phyloP scores from a whole-genome alignment of 1,140 invertebrate species.

The Cotesia glomerata region DNA sequence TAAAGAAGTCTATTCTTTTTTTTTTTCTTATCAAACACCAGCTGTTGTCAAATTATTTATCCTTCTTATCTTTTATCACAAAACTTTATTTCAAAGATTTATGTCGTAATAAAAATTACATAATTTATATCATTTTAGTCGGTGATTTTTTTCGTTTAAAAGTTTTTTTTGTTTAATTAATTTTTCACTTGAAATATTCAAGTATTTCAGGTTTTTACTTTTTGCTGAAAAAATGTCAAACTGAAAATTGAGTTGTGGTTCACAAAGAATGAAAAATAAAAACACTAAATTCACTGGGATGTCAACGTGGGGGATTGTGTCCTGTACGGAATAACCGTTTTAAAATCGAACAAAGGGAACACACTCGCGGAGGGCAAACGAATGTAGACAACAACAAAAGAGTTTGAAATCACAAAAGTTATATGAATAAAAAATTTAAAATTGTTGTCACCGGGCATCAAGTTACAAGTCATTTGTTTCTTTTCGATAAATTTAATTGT shows the following conservation, averaged over 20 bases:
- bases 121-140: too few species aligned
- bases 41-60: conserved; percentile 9
- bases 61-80: not conserved
- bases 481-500: too few species aligned
- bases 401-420: not conserved
- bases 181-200: not conserved
- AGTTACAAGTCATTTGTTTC: too few species aligned
- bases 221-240: not conserved
- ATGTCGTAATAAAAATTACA: too few species aligned
- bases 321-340: not conserved
- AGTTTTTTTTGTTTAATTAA: not conserved
- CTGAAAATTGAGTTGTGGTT: not conserved
- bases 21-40: conserved; percentile 12
- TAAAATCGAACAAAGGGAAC: not conserved
- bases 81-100: not conserved
- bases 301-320: not conserved
- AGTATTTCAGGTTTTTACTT: not conserved
- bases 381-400: not conserved
- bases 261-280: not conserved
- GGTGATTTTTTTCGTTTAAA: not conserved
- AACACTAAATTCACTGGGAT: not conserved
- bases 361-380: conserved; percentile 1
- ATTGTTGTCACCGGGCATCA: too few species aligned
- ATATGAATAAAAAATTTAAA: too few species aligned
- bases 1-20: conserved; percentile 9